phyloP scores from a whole-genome alignment of 2,797 vertebrate genomes.

The Jordanella pulchra region DNA sequence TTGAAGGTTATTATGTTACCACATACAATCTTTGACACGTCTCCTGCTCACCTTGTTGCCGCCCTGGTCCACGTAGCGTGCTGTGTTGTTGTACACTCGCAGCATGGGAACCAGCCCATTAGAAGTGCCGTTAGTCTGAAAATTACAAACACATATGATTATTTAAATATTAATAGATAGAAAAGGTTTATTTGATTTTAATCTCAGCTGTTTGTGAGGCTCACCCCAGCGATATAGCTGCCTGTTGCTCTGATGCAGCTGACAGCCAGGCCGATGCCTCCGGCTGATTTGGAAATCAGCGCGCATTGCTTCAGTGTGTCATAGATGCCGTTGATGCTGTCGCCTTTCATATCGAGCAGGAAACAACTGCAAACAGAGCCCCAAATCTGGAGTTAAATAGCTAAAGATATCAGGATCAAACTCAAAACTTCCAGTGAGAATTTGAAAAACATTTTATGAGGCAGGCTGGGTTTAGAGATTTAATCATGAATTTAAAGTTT shows the following conservation, averaged over 20 bases:
- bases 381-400: background rate
- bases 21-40: background rate
- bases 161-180: background rate
- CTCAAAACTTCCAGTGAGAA: background rate
- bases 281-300: slow-evolving; percentile 96
- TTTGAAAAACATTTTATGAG: background rate
- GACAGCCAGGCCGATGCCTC: slow-evolving; percentile 93
- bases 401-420: background rate
- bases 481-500: background rate
- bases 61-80: slow-evolving; percentile 96
- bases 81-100: slow-evolving; percentile 96
- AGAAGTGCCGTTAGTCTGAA: slow-evolving; percentile 89
- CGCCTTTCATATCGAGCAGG: slow-evolving; percentile 92
- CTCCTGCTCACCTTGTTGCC: slow-evolving; percentile 85
- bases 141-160: slow-evolving; percentile 1
- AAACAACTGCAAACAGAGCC: slow-evolving; percentile 82
- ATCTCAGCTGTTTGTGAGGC: background rate
- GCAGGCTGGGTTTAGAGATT: background rate
- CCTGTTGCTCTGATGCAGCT: slow-evolving; percentile 95
- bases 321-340: slow-evolving; percentile 96
- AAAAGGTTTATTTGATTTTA: background rate
- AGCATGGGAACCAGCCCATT: slow-evolving; percentile 97
- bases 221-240: slow-evolving; percentile 93
- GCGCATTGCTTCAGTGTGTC: slow-evolving; percentile 96
- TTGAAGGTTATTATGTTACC: too few species aligned